Base-by-base conservation (phyloP, 2,888 invertebrate species). In the Bombylius discolor region DNA sequence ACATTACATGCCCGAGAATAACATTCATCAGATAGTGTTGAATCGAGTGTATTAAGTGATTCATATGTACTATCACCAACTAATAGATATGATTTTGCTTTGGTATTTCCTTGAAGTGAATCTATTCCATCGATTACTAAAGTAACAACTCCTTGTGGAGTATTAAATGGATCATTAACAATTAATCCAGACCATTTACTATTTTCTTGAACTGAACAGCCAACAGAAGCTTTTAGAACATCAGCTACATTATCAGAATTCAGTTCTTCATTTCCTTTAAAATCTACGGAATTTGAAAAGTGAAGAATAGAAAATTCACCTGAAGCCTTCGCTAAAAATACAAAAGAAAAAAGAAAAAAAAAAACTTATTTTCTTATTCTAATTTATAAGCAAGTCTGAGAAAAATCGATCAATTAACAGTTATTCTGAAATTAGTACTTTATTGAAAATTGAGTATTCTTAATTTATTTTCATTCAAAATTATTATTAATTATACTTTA, bases 111-210 rank as follows among this genome's bases (percentile, higher is more conserved):
- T 48, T 64, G 61, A 6, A 70, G 62, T 70, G 76, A 69, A 71
- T 77, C 64, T 4, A 85, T 75, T 45, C 89, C 90, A 71, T 87
- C 85, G 50, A 89, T 77, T 51, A 81, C 80, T 12, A 89, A 74
- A 46, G 80, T 80, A 14, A 88, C 82, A 4, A 83, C 77, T 44
- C 82, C 83, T 69, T 86, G 82, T n/a, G 89, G 84, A 51, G 85
- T 78, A 58, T 79, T 75, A 64, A 90, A 89, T 1, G 88, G 88
- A 73, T 87, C 79, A 6, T 70, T 73, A 47, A 89, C 78, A 55
- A 75, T 77, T 61, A 90, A 69, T 13, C 86, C 87, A 62, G 77
- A 74, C 87, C 89, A 89, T 62, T 80, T 77, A 13, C 81, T 78
- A 64, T 79, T 80, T 79, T 83, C 81, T 69, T 82, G 81, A n/a